Conservation (phyloP, 2,113 vertebrate genomes). For the Elephas maximus region DNA sequence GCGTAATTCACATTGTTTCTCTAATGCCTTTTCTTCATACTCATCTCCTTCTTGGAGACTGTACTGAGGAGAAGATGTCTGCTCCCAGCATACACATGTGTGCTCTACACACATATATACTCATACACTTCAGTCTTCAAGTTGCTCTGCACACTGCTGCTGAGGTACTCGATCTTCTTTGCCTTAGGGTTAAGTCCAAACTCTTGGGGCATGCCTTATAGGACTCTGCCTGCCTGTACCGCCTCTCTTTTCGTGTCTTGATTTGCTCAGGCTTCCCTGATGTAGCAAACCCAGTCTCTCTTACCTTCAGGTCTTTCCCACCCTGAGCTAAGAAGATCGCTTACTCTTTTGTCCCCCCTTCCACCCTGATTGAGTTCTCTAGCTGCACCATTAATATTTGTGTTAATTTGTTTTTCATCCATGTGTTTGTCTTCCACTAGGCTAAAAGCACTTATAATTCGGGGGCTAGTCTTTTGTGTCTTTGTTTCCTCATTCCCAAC, state of each 20-base stretch:
- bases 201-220: background rate
- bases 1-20: background rate
- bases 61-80: background rate
- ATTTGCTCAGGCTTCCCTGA: background rate
- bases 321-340: background rate
- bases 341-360: background rate
- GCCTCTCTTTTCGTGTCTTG: background rate
- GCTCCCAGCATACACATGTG: background rate
- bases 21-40: background rate
- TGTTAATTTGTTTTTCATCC: background rate
- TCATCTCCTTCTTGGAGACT: background rate
- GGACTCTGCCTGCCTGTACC: background rate
- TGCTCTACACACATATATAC: background rate
- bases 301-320: background rate
- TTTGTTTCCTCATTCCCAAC: background rate
- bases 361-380: background rate
- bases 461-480: background rate
- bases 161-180: background rate
- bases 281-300: background rate
- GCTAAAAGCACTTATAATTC: background rate
- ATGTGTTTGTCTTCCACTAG: background rate
- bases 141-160: background rate
- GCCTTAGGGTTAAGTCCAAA: background rate
- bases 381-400: background rate
- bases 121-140: background rate